A percentile compares a stretch with the other conserved stretches of the same genome.
These are phyloP conservation scores for Balanococcus diminutus DNA, from an alignment of 2,888 invertebrate species.

Conservation along the genomic window DNA sequence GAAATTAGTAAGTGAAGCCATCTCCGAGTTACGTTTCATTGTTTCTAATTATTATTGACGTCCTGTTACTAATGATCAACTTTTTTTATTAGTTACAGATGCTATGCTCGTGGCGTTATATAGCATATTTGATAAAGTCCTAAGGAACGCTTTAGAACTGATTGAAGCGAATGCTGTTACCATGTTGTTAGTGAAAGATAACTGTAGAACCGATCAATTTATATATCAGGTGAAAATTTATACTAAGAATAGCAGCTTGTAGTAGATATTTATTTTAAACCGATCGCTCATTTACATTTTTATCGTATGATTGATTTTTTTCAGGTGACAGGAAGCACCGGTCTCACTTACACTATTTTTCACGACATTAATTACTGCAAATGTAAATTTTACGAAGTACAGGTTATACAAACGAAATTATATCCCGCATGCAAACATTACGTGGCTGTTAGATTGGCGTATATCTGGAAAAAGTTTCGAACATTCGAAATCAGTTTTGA, in stretches of 20 bases:
- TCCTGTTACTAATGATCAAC: neutral
- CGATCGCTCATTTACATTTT: neutral
- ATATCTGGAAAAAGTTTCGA: slow-evolving; percentile 32
- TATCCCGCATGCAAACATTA: slow-evolving; percentile 45
- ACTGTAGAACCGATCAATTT: slow-evolving; percentile 5
- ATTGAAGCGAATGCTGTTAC: slow-evolving; percentile 48
- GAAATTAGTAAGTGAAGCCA: neutral
- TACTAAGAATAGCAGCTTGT: too few relatives aligned
- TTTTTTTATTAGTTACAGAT: slow-evolving; percentile 21
- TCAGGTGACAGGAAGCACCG: slow-evolving; percentile 39
- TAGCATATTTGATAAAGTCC: slow-evolving; percentile 20
- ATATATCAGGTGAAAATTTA: slow-evolving; percentile 43
- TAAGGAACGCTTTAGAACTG: slow-evolving; percentile 22
- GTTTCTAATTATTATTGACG: neutral
- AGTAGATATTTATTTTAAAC: neutral
- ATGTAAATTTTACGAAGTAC: slow-evolving; percentile 42
- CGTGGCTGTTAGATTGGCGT: slow-evolving; percentile 18
- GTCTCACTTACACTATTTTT: slow-evolving; percentile 26
- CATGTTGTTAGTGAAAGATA: neutral
- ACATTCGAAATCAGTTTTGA: slow-evolving; percentile 42
- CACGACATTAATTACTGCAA: slow-evolving; percentile 40
- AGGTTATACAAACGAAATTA: slow-evolving; percentile 4
- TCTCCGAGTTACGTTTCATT: neutral
- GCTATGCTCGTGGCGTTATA: neutral
- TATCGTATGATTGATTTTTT: neutral